phyloP scores from a whole-genome alignment of 2,113 vertebrate species.

The Girardinichthys multiradiatus region DNA sequence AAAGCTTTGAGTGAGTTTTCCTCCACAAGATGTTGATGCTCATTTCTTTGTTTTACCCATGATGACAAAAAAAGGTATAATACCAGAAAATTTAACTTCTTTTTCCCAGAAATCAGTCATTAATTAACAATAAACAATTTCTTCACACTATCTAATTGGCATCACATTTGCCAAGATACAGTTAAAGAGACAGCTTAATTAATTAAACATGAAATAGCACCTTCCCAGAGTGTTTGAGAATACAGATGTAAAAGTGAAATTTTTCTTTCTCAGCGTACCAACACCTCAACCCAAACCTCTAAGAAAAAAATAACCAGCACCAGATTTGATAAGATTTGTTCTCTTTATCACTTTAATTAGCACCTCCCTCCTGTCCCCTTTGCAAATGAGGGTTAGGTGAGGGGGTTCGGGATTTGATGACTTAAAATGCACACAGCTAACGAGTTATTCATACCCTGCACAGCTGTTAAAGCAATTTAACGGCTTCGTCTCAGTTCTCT shows the following conservation, averaged over 20 bases:
- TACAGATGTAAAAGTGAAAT: constrained; percentile 76
- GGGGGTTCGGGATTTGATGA: constrained; percentile 78
- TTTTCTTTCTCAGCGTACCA: constrained; percentile 25
- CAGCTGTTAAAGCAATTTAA: constrained; percentile 81
- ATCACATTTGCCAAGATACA: constrained; percentile 78
- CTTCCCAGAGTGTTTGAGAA: constrained; percentile 78
- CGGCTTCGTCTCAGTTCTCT: constrained; percentile 65
- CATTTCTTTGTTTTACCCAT: constrained; percentile 40
- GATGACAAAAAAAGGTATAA: constrained; percentile 20
- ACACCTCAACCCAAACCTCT: constrained; percentile 54
- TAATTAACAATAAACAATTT: constrained; percentile 79
- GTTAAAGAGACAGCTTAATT: constrained; percentile 81
- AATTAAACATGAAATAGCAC: constrained; percentile 84
- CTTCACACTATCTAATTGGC: constrained; percentile 77
- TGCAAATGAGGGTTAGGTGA: constrained; percentile 82
- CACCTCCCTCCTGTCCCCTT: constrained; percentile 82
- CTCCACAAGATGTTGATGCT: constrained; percentile 21
- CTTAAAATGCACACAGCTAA: constrained; percentile 82
- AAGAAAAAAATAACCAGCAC: constrained; percentile 49
- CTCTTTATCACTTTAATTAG: constrained; percentile 86
- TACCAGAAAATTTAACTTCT: constrained; percentile 54
- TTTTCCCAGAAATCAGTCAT: constrained; percentile 73
- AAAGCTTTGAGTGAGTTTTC: neutral
- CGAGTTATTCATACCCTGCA: constrained; percentile 80
- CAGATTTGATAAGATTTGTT: constrained; percentile 80